Evolutionary conservation across 1,140 invertebrate species (phyloP).

Genomic region (Eulimnadia texana): DNA sequence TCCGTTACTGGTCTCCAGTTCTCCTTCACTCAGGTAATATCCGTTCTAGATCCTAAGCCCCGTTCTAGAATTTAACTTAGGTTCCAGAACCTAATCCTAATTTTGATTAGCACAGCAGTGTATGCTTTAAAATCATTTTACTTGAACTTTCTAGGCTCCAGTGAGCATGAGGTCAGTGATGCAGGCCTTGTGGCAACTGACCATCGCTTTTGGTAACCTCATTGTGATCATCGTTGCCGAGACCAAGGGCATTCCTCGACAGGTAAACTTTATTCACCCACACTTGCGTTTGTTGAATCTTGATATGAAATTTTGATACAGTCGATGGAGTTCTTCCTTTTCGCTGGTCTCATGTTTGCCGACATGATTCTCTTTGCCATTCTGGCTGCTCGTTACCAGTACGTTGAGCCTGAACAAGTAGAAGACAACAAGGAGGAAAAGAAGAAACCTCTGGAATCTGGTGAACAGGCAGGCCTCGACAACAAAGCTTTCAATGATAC

Average conservation of each 20-base stretch:
- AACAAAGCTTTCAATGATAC: conserved; percentile 2
- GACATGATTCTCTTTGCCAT: conserved; percentile 66
- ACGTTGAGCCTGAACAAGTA: conserved; percentile 22
- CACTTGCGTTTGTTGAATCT: neutral
- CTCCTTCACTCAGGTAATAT: conserved; percentile 63
- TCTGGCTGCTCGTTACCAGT: conserved; percentile 45
- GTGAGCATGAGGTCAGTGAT: conserved; percentile 83
- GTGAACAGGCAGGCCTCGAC: neutral
- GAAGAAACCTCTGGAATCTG: conserved; percentile 4
- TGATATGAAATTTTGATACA: conserved; percentile 33
- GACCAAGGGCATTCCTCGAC: conserved; percentile 40
- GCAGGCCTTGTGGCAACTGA: conserved; percentile 75
- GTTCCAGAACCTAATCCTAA: neutral
- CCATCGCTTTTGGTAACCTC: conserved; percentile 78
- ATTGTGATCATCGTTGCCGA: conserved; percentile 76
- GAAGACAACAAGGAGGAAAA: conserved; percentile 15
- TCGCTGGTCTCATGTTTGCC: conserved; percentile 64
- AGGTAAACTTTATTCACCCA: conserved; percentile 32
- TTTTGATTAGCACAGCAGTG: neutral
- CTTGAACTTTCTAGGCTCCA: conserved; percentile 49
- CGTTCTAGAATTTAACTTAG: neutral
- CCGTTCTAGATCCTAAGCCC: conserved; percentile 8
- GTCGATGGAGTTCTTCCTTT: conserved; percentile 75
- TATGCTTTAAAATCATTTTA: neutral
- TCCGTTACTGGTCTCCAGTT: conserved; percentile 83